Conservation (phyloP, 2,888 invertebrate species). For the Ypsolopha sequella region DNA sequence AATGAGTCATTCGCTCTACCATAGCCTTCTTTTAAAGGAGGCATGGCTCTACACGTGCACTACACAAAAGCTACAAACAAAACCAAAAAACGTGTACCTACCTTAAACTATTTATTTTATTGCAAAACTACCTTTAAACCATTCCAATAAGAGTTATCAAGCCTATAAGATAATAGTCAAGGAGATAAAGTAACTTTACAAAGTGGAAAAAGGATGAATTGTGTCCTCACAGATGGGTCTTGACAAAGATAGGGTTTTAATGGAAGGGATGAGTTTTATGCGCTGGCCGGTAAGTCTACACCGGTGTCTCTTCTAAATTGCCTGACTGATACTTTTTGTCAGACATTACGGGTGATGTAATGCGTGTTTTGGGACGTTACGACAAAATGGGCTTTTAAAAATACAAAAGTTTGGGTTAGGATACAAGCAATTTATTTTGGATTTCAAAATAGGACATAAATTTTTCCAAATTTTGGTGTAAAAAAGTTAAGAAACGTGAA, state of each 20-base stretch:
- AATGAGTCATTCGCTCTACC: not conserved
- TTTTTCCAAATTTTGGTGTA: too few species aligned
- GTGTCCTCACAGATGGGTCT: constrained; percentile 25
- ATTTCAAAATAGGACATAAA: too few species aligned
- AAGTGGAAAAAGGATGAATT: constrained; percentile 28
- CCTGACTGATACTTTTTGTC: not conserved
- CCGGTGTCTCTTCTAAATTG: not conserved
- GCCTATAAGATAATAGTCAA: too few species aligned
- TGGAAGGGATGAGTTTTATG: constrained; percentile 4
- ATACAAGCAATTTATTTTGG: too few species aligned
- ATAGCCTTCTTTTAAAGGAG: too few species aligned
- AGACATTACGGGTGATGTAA: too few species aligned
- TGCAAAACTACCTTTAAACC: too few species aligned
- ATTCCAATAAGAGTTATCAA: too few species aligned
- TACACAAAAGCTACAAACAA: constrained; percentile 14
- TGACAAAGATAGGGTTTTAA: constrained; percentile 16
- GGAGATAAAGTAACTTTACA: too few species aligned
- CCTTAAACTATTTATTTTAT: not conserved
- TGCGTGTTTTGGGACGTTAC: too few species aligned
- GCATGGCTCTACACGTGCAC: not conserved
- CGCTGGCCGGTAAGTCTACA: not conserved
- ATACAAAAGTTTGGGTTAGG: not conserved
- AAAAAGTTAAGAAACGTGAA: too few species aligned
- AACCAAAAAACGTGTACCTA: not conserved
- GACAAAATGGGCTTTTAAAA: not conserved